phyloP scores from a whole-genome alignment of 2,113 vertebrate genomes.

The Rhizomys pruinosus region DNA sequence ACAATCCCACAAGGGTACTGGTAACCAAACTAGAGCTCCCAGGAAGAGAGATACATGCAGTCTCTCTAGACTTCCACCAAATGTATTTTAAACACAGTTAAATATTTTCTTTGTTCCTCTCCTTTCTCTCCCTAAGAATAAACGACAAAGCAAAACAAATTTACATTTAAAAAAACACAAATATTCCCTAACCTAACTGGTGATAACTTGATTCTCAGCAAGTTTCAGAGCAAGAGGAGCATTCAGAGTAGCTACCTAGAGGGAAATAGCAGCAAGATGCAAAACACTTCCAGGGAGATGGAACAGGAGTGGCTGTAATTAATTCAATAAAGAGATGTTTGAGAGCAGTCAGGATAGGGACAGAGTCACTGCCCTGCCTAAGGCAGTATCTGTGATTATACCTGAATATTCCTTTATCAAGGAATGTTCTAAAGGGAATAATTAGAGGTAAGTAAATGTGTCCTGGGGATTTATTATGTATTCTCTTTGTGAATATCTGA shows the following conservation, averaged over 20 bases:
- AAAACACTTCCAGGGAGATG: neutral
- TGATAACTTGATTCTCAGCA: neutral
- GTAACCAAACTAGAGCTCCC: no score
- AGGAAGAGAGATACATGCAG: no score
- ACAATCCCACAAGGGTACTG: neutral
- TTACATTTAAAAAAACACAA: neutral
- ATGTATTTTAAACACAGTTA: neutral
- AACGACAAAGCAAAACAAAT: neutral
- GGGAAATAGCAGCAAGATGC: neutral
- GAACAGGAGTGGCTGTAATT: neutral
- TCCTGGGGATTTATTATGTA: slow-evolving; percentile 54
- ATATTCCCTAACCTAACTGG: neutral
- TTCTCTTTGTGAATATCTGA: slow-evolving; percentile 57
- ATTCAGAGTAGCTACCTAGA: neutral
- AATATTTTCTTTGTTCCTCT: neutral
- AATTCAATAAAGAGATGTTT: neutral
- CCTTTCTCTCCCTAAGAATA: neutral
- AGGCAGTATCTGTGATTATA: neutral
- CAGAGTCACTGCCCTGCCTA: neutral
- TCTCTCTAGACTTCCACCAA: neutral
- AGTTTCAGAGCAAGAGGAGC: neutral
- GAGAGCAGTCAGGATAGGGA: neutral
- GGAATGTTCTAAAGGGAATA: slow-evolving; percentile 7
- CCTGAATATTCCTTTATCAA: neutral
- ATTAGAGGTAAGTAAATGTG: slow-evolving; percentile 34